Base-by-base conservation (phyloP, 1,140 invertebrate species). In the Acromyrmex charruanus region DNA sequence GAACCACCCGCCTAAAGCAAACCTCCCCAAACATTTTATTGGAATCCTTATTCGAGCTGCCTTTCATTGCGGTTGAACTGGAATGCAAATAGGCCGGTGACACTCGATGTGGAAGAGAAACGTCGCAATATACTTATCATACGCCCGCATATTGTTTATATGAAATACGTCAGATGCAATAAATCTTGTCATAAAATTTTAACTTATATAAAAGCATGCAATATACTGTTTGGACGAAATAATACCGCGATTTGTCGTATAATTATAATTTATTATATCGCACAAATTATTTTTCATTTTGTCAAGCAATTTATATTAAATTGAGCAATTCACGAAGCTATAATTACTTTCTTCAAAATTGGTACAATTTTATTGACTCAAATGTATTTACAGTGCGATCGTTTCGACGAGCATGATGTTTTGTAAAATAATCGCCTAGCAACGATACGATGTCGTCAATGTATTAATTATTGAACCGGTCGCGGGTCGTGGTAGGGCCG, bases 401-500 rank as follows among this genome's bases (percentile, higher is more conserved):
- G 53, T 69, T 55, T 55, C 21, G 65, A 51, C 14, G 68, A 74
- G 68, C 12, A 44, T 88, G 89, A 44, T 88, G 90, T 91, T 92
- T 91, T 65, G 69, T 65, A 79, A 89, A 86, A 85, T 91, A 91
- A 94, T 94, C 90, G 91, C 91, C 87, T 93, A 91, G 91, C 92
- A 91, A 93, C 92, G 91, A 91, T 91, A 92, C 63, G 53, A 12
- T 91, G 86, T 77, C 71, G 87, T 88, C 92, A 88, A 94, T 94
- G 90, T 93, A 94, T 94, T 95, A 94, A 94, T 94, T 94, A 95
- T 94, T 94, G 93, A 95, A 92, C 92, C 85, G 89, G 86, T 75
- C 74, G 53, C 71, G 28, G 28, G 25, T 74, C 55, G 39, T 81
- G 66, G 68, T 55, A 81, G 66, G 53, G 74, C 65, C 72, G 55